Conservation (phyloP, 2,113 vertebrate genomes). For the Camelus dromedarius region DNA sequence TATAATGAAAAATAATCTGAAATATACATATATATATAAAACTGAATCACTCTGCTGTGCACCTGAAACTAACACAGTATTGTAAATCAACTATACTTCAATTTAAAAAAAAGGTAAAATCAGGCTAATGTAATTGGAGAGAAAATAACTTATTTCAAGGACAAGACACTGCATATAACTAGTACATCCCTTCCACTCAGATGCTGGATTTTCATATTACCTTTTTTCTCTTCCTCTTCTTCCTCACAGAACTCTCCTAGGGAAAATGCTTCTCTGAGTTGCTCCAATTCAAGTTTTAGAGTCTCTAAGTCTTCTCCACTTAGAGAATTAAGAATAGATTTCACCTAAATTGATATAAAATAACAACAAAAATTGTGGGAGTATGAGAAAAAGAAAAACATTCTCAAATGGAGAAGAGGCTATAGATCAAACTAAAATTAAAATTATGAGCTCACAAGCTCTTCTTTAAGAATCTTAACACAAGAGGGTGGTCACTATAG, state of each 20-base stretch:
- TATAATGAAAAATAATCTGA: not conserved
- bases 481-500: not conserved
- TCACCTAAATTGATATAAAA: constrained; percentile 89
- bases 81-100: not conserved
- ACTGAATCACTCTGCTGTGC: not conserved
- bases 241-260: constrained; percentile 96
- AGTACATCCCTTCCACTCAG: not conserved
- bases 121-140: not conserved
- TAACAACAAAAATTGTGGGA: not conserved
- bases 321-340: constrained; percentile 91
- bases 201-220: constrained; percentile 79
- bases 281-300: constrained; percentile 90
- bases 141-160: not conserved
- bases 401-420: not conserved
- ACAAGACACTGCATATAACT: not conserved
- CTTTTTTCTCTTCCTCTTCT: constrained; percentile 93
- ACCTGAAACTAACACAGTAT: not conserved
- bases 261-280: constrained; percentile 94
- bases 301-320: constrained; percentile 91
- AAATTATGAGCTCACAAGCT: constrained; percentile 41
- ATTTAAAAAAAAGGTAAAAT: not conserved
- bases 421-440: constrained; percentile 25
- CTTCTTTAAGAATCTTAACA: constrained; percentile 9
- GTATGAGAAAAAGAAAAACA: constrained; percentile 55
- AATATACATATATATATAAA: not conserved